Conservation (phyloP, 2,797 vertebrate genomes). For the Anguilla anguilla region DNA sequence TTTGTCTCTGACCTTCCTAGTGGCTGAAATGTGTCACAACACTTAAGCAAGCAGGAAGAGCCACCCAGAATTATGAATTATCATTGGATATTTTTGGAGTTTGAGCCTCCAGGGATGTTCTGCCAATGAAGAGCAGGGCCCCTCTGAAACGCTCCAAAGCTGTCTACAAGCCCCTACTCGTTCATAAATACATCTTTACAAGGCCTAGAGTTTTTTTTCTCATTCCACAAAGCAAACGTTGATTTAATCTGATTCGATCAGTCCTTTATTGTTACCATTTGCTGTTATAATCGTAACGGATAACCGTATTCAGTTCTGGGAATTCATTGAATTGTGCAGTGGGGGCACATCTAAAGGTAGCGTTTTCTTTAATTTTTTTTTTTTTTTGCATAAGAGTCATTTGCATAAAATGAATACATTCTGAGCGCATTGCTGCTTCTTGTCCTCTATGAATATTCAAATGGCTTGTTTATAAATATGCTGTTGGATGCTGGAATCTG, state of each 20-base stretch:
- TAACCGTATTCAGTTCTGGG: conserved; percentile 32
- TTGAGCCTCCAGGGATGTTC: conserved; percentile 45
- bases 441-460: conserved; percentile 19
- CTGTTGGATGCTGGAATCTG: conserved; percentile 10
- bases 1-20: conserved; percentile 48
- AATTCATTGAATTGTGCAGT: conserved; percentile 36
- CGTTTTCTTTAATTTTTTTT: conserved; percentile 48
- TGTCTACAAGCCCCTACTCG: conserved; percentile 48
- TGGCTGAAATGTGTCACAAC: conserved; percentile 53
- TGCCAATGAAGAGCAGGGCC: conserved; percentile 53
- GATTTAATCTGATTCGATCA: conserved; percentile 65
- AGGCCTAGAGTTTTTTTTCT: conserved; percentile 39
- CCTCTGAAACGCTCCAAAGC: conserved; percentile 41
- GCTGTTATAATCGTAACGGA: conserved; percentile 48
- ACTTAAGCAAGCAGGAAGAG: conserved; percentile 34
- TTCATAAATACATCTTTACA: conserved; percentile 56
- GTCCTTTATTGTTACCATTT: conserved; percentile 58
- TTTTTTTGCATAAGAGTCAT: conserved; percentile 50
- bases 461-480: not conserved
- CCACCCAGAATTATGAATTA: conserved; percentile 41
- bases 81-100: conserved; percentile 53
- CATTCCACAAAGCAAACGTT: conserved; percentile 54
- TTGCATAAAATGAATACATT: conserved; percentile 21
- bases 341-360: conserved; percentile 54
- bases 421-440: conserved; percentile 12